Evolutionary conservation across 2,797 vertebrate species (phyloP).

Genomic region (Esox masquinongy): DNA sequence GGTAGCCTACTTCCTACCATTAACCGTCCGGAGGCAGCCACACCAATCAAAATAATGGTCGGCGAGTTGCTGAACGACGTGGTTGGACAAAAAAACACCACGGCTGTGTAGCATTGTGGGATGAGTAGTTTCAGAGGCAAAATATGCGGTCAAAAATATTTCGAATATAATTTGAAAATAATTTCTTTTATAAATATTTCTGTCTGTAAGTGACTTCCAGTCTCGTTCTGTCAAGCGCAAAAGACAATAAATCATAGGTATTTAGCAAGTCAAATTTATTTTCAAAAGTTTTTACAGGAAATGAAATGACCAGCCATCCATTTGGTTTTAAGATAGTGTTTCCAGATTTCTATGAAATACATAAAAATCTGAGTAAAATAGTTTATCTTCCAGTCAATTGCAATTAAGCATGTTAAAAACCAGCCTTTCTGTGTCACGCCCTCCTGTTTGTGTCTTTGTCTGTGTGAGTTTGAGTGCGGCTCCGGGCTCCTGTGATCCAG

Average conservation of each 20-base stretch:
- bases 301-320: background rate
- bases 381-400: too few relatives aligned
- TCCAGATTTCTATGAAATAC: too few relatives aligned
- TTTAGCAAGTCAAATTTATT: too few relatives aligned
- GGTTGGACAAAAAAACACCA: conserved; percentile 29
- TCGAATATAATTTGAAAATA: background rate
- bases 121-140: conserved; percentile 46
- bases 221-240: background rate
- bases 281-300: too few relatives aligned
- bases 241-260: background rate
- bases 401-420: too few relatives aligned
- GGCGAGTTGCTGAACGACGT: conserved; percentile 19
- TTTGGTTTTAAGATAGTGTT: too few relatives aligned
- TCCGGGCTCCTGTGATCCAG: too few relatives aligned
- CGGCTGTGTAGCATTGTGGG: conserved; percentile 58
- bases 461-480: too few relatives aligned
- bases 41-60: conserved; percentile 37
- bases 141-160: background rate
- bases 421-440: too few relatives aligned
- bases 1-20: conserved; percentile 36
- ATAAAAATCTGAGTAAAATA: too few relatives aligned
- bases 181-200: background rate
- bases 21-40: conserved; percentile 61
- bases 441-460: too few relatives aligned
- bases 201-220: background rate